phyloP scores from a whole-genome alignment of 2,113 vertebrate genomes.

The Speoplatyrhinus poulsoni region DNA sequence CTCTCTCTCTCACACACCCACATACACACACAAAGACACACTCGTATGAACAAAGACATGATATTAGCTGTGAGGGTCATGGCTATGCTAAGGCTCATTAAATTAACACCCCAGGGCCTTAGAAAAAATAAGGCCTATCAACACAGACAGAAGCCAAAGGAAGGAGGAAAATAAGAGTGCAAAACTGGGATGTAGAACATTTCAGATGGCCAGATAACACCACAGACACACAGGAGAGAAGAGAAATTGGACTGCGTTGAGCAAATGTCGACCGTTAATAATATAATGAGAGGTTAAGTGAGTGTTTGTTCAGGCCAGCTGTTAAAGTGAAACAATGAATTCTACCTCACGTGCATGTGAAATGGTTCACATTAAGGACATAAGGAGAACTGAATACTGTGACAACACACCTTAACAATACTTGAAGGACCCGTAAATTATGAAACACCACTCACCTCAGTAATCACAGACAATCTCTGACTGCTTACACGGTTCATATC shows the following conservation, averaged over 20 bases:
- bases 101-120: slow-evolving; percentile 32
- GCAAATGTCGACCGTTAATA: slow-evolving; percentile 11
- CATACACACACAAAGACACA: not conserved
- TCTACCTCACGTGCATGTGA: slow-evolving; percentile 30
- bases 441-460: slow-evolving; percentile 20
- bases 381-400: not conserved
- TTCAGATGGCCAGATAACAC: slow-evolving; percentile 5
- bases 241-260: slow-evolving; percentile 23
- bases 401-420: slow-evolving; percentile 19
- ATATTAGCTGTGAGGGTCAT: slow-evolving; percentile 7
- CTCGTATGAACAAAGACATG: not conserved
- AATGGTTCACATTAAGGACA: slow-evolving; percentile 13
- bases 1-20: not conserved
- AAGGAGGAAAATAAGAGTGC: slow-evolving; percentile 1
- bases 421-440: slow-evolving; percentile 42
- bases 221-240: slow-evolving; percentile 10
- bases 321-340: slow-evolving; percentile 33
- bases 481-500: slow-evolving; percentile 39
- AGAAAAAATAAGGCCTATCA: slow-evolving; percentile 27
- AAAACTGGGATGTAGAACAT: not conserved
- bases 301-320: slow-evolving; percentile 28
- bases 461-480: slow-evolving; percentile 38
- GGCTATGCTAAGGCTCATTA: slow-evolving; percentile 43
- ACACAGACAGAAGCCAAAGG: slow-evolving; percentile 1
- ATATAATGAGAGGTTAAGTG: slow-evolving; percentile 4